Percentiles rank a stretch among this genome's conserved stretches.
phyloP scores from a whole-genome alignment of 2,113 vertebrate species.

The Phaetusa simplex region DNA sequence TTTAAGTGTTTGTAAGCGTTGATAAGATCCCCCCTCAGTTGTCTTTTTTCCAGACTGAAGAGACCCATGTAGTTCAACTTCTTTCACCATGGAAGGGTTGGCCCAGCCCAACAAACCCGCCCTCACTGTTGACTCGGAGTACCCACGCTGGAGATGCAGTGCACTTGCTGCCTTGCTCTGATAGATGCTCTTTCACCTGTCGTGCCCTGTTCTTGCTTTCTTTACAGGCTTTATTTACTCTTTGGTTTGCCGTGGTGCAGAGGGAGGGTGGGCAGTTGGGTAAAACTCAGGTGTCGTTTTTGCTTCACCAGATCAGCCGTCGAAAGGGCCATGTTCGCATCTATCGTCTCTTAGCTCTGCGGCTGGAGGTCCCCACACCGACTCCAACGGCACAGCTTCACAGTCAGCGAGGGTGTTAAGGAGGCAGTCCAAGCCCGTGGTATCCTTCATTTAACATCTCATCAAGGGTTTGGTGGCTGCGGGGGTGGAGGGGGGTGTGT shows the following conservation, averaged over 20 bases:
- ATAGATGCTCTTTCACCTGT: not conserved
- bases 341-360: conserved; percentile 75
- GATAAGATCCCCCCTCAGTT: too few species aligned
- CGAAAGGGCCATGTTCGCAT: conserved; percentile 83
- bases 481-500: not conserved
- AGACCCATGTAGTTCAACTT: not conserved
- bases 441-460: conserved; percentile 53
- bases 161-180: not conserved
- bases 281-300: not conserved
- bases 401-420: conserved; percentile 60
- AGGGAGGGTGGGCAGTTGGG: not conserved
- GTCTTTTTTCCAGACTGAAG: too few species aligned
- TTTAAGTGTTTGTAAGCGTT: too few species aligned
- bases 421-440: conserved; percentile 87
- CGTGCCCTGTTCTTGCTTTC: not conserved
- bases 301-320: conserved; percentile 76
- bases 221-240: not conserved
- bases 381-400: conserved; percentile 43
- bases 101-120: not conserved
- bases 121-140: not conserved
- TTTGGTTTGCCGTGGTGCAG: not conserved
- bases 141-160: not conserved
- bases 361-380: conserved; percentile 71
- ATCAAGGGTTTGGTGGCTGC: not conserved
- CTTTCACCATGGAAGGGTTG: not conserved